Evolutionary conservation across 2,888 invertebrate genomes (phyloP), one percentile per base, ranked within the genome.

Genomic region (Archaeoteleia sp.): DNA sequence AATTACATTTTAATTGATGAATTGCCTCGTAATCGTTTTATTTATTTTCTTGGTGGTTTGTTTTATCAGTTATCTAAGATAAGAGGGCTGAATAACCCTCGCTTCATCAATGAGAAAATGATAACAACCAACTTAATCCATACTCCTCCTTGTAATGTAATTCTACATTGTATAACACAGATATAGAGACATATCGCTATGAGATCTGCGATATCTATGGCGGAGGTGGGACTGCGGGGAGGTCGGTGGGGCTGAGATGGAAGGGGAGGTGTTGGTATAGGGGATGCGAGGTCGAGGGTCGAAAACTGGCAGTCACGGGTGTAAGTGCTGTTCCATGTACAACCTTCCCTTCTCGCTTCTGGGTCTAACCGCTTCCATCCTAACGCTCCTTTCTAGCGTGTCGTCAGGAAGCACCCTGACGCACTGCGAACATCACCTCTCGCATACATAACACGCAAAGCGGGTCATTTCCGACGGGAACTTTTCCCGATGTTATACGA

Each of bases 241-340:
- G 27, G 13, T 25, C 8, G 42, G 8, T 1, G 42, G 27, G 42
- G 25, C 2, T 7, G 37, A n/a, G 34, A 15, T 8, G 15, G 37
- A 37, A 17, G 25, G 1, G 23, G 20, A 40, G 12, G 43, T 39
- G 57, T 40, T 40, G 35, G 49, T 9, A 14, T 15, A 48, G 53
- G 30, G 69, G 53, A 25, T 23, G 43, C 32, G 54, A 58, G 65
- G 69, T 65, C 55, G 73, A 62, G 74, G 72, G 75, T 72, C 67
- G 73, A 72, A 70, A 68, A 63, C 69, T 66, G 71, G 70, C 66
- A 70, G 76, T 76, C 74, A 74, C 68, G 77, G 75, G 77, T 80
- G 77, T 84, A 84, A 84, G 84, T 84, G 84, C 84, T 80, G 78
- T 84, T 84, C 79, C 84, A 79, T 84, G 84, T 84, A 82, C 81